phyloP scores from a whole-genome alignment of 1,140 invertebrate genomes.

The Caerostris extrusa region DNA sequence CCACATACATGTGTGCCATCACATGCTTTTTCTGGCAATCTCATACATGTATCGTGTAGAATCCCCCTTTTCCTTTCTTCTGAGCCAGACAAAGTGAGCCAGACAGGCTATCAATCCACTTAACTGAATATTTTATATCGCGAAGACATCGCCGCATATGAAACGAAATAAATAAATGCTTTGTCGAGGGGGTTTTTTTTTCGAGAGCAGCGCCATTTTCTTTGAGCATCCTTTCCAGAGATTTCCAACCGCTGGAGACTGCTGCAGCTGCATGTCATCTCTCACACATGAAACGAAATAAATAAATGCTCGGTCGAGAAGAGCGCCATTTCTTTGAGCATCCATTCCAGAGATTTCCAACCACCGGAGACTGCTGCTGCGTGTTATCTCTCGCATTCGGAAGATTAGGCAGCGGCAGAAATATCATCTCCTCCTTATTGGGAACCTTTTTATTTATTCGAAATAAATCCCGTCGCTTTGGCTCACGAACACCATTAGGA shows the following conservation, averaged over 20 bases:
- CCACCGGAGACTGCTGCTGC: no score
- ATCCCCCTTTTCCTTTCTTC: neutral
- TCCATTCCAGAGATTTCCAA: neutral
- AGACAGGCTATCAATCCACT: conserved; percentile 45
- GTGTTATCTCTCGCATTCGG: neutral
- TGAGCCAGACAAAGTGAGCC: neutral
- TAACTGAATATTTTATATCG: conserved; percentile 71
- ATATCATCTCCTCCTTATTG: conserved; percentile 11
- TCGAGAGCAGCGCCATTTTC: neutral
- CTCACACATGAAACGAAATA: conserved; percentile 69
- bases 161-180: conserved; percentile 72
- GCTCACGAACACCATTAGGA: neutral
- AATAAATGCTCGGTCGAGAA: no score
- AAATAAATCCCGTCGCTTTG: neutral
- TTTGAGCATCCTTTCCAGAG: neutral
- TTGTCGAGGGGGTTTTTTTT: neutral
- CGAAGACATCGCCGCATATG: conserved; percentile 50
- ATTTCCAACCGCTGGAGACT: neutral
- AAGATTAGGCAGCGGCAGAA: conserved; percentile 15
- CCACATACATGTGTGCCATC: no score
- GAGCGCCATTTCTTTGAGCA: neutral
- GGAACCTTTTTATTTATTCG: neutral
- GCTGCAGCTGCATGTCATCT: no score
- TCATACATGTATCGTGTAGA: no score
- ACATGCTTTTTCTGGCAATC: no score